Evolutionary conservation across 2,888 invertebrate genomes (phyloP).

Genomic region (Bugulina stolonifera): DNA sequence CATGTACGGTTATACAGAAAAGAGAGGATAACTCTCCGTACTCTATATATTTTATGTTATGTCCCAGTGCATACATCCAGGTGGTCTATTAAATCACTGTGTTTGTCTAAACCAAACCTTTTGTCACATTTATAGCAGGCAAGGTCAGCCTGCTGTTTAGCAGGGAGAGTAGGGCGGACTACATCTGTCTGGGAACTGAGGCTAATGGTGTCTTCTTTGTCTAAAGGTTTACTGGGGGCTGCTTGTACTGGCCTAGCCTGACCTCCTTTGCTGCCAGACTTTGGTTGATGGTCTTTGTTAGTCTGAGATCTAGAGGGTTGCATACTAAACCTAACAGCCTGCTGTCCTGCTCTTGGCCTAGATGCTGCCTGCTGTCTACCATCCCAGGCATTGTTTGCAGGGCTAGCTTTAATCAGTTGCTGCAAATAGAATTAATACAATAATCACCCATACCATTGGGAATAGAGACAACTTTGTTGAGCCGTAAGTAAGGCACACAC

Average conservation of each 20-base stretch:
- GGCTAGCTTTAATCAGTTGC: background rate
- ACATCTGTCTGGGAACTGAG: constrained; percentile 5
- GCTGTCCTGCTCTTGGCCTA: background rate
- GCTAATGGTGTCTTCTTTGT: background rate
- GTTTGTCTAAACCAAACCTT: constrained; percentile 8
- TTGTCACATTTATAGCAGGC: constrained; percentile 22
- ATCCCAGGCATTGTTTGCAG: constrained; percentile 22
- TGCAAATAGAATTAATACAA: too few relatives aligned
- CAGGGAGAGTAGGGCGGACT: background rate
- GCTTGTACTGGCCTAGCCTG: background rate
- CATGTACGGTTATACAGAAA: too few relatives aligned
- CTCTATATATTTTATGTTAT: too few relatives aligned
- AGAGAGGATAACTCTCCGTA: too few relatives aligned
- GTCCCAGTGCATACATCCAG: constrained; percentile 15
- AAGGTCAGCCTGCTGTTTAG: constrained; percentile 16
- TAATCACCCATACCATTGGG: too few relatives aligned
- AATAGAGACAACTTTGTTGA: too few relatives aligned
- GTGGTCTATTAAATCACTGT: constrained; percentile 22
- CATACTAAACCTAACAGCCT: constrained; percentile 6
- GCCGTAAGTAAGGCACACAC: too few relatives aligned
- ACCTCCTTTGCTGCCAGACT: background rate
- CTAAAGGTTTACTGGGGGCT: background rate
- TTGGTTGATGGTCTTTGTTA: constrained; percentile 1
- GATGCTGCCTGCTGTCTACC: constrained; percentile 18
- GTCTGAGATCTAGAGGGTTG: background rate